Percentiles rank a stretch among this genome's conserved stretches.
These are phyloP conservation scores for Paragorgia papillata DNA, from an alignment of 92 coral and sea anemone genomes.

Conservation along the genomic window DNA sequence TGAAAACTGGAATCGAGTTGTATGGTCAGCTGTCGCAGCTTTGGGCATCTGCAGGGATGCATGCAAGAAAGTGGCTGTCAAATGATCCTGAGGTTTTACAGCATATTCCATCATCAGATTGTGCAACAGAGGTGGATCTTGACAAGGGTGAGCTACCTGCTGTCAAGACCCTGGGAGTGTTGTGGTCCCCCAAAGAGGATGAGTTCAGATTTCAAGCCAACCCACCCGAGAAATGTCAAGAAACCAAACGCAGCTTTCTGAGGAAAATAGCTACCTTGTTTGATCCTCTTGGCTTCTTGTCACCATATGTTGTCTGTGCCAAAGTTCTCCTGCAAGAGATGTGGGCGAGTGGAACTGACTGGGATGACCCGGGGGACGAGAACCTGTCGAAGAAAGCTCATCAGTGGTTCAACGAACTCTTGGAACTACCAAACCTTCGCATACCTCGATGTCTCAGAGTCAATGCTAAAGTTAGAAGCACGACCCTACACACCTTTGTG, in stretches of 20 bases:
- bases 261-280: slow-evolving; percentile 61
- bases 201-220: slow-evolving; percentile 56
- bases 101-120: slow-evolving; percentile 49
- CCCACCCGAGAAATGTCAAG: slow-evolving; percentile 32
- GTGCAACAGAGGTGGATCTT: slow-evolving; percentile 65
- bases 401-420: too few relatives aligned
- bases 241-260: slow-evolving; percentile 57
- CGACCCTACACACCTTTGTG: too few relatives aligned
- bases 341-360: too few relatives aligned
- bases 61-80: slow-evolving; percentile 62
- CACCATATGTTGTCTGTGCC: slow-evolving; percentile 39
- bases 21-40: slow-evolving; percentile 45
- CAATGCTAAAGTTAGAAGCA: too few relatives aligned
- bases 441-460: too few relatives aligned
- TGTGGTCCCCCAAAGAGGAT: slow-evolving; percentile 61
- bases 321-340: too few relatives aligned
- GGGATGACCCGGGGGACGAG: too few relatives aligned
- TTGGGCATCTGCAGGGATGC: slow-evolving; percentile 59
- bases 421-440: too few relatives aligned
- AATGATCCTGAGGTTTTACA: slow-evolving; percentile 48
- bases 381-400: too few relatives aligned
- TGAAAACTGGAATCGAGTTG: slow-evolving; percentile 45
- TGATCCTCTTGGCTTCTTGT: slow-evolving; percentile 62
- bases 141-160: slow-evolving; percentile 57
- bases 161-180: slow-evolving; percentile 58